These are phyloP conservation scores for Chionomys nivalis DNA, from an alignment of 2,113 vertebrate genomes.

Conservation along the genomic window DNA sequence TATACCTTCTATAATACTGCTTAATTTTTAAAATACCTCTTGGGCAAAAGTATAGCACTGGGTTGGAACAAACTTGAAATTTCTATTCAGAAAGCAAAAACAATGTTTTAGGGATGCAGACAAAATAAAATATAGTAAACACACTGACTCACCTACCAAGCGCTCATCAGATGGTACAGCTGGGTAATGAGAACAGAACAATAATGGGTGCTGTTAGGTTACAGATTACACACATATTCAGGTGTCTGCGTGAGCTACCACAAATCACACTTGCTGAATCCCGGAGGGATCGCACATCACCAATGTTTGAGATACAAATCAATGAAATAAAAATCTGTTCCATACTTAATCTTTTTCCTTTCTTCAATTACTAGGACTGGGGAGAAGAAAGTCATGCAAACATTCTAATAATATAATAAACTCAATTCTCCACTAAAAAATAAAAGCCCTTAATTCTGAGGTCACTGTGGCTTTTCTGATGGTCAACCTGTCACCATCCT, in stretches of 20 bases:
- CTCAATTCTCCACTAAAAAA: constrained; percentile 26
- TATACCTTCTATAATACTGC: constrained; percentile 20
- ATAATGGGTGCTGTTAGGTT: constrained; percentile 25
- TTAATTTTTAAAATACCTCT: constrained; percentile 51
- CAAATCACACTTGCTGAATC: constrained; percentile 33
- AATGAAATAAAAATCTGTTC: constrained; percentile 39
- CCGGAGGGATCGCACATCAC: constrained; percentile 6
- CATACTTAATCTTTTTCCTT: constrained; percentile 16
- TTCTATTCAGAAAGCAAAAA: constrained; percentile 56
- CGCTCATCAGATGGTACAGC: constrained; percentile 15
- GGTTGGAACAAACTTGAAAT: constrained; percentile 56
- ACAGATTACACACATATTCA: neutral
- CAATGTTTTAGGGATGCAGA: constrained; percentile 43
- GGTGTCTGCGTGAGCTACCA: constrained; percentile 23
- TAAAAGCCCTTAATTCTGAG: constrained; percentile 17
- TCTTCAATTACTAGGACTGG: neutral
- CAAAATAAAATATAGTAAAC: constrained; percentile 65
- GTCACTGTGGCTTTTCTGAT: constrained; percentile 37
- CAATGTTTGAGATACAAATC: constrained; percentile 38
- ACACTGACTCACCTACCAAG: neutral
- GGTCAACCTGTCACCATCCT: constrained; percentile 1
- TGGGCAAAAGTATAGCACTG: constrained; percentile 10
- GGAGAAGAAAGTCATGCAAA: neutral
- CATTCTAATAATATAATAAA: constrained; percentile 41
- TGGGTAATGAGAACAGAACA: constrained; percentile 51